phyloP scores from a whole-genome alignment of 2,888 invertebrate genomes.

The Caenorhabditis zanzibari region DNA sequence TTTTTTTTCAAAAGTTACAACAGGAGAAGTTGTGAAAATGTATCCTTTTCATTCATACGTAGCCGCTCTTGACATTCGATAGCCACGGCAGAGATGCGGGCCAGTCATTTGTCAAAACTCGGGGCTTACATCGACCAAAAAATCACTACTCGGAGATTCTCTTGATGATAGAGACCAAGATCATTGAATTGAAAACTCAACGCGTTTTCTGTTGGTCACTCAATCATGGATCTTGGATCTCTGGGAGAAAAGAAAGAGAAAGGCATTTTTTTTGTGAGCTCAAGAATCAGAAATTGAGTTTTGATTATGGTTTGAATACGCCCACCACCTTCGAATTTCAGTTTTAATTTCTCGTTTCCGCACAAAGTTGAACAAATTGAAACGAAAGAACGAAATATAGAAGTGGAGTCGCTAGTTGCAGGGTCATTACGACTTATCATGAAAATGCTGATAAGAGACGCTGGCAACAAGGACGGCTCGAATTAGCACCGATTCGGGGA shows the following conservation, averaged over 20 bases:
- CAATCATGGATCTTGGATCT: slow-evolving; percentile 23
- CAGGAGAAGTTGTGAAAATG: slow-evolving; percentile 55
- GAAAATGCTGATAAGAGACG: slow-evolving; percentile 46
- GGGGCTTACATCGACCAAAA: slow-evolving; percentile 44
- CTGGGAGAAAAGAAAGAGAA: background rate
- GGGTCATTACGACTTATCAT: slow-evolving; percentile 57
- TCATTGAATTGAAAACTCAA: slow-evolving; percentile 27
- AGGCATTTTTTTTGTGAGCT: background rate
- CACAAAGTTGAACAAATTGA: slow-evolving; percentile 16
- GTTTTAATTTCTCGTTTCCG: slow-evolving; percentile 14
- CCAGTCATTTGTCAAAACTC: slow-evolving; percentile 64
- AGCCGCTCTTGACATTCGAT: slow-evolving; percentile 56
- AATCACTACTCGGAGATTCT: slow-evolving; percentile 47
- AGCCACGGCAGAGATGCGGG: slow-evolving; percentile 54
- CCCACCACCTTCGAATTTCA: slow-evolving; percentile 13
- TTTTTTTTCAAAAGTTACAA: slow-evolving; percentile 36
- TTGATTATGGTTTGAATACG: slow-evolving; percentile 5
- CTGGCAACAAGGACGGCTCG: slow-evolving; percentile 8
- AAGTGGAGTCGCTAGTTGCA: slow-evolving; percentile 45
- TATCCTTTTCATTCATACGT: slow-evolving; percentile 64
- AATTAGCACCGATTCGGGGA: slow-evolving; percentile 20
- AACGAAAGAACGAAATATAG: slow-evolving; percentile 54
- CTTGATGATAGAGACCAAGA: slow-evolving; percentile 47
- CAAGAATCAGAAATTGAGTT: slow-evolving; percentile 28
- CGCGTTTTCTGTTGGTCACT: slow-evolving; percentile 40